Conservation (phyloP, 1,140 invertebrate species). For the Harlomillsia oculata region DNA sequence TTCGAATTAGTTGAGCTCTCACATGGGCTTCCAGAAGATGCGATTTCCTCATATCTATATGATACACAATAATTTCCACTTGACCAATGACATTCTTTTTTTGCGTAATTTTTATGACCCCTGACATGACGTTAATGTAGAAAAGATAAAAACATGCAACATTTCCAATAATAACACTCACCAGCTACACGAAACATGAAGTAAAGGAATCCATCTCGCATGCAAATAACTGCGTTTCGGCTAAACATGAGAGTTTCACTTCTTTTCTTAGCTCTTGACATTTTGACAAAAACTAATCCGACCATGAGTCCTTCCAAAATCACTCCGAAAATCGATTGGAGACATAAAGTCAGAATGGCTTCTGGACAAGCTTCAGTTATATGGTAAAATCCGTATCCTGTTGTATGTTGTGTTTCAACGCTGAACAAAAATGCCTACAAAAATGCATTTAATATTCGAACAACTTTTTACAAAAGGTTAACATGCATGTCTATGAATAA, state of each 20-base stretch:
- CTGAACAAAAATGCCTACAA: constrained; percentile 21
- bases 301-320: constrained; percentile 50
- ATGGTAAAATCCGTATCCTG: constrained; percentile 26
- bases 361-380: constrained; percentile 17
- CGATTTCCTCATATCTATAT: constrained; percentile 65
- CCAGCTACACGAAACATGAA: constrained; percentile 64
- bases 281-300: constrained; percentile 77
- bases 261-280: constrained; percentile 78
- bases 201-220: constrained; percentile 71
- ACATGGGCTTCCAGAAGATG: constrained; percentile 86
- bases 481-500: no score
- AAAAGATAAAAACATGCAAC: constrained; percentile 78
- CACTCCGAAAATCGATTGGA: constrained; percentile 25
- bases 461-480: no score
- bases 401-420: constrained; percentile 27
- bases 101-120: constrained; percentile 63
- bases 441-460: no score
- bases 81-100: constrained; percentile 72
- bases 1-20: constrained; percentile 68
- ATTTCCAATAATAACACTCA: constrained; percentile 82
- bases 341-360: constrained; percentile 14
- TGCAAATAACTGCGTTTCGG: constrained; percentile 74
- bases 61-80: constrained; percentile 36
- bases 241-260: constrained; percentile 86
- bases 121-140: constrained; percentile 73